phyloP scores from a whole-genome alignment of 2,888 invertebrate genomes.

The Rugalucina vietnamica region DNA sequence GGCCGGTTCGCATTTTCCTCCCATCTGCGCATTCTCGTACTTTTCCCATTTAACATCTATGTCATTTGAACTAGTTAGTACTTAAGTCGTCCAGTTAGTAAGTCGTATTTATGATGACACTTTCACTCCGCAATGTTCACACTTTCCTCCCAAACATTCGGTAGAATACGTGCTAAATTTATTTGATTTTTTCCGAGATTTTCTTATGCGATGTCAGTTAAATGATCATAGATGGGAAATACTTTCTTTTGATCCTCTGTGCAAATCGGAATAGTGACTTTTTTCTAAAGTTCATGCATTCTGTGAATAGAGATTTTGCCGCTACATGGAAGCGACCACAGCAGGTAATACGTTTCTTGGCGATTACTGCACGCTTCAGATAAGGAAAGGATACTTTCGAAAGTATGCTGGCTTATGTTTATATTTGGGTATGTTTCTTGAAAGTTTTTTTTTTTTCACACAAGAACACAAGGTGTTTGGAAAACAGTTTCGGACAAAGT shows the following conservation, averaged over 20 bases:
- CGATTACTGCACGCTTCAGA: conserved; percentile 10
- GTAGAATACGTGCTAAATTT: not conserved
- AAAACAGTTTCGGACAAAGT: conserved; percentile 27
- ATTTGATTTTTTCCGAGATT: not conserved
- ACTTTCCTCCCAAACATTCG: not conserved
- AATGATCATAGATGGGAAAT: not conserved
- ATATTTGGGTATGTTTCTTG: conserved; percentile 24
- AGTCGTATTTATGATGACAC: not conserved
- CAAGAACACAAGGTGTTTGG: conserved; percentile 19
- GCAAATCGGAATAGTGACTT: too few relatives aligned
- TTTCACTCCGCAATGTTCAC: conserved; percentile 3
- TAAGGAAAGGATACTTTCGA: conserved; percentile 38
- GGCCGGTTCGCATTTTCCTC: conserved; percentile 11
- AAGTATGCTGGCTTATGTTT: conserved; percentile 32
- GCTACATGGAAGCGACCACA: conserved; percentile 33
- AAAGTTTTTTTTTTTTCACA: conserved; percentile 39
- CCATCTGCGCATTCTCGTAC: not conserved
- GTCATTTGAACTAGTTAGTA: not conserved
- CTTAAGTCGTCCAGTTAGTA: too few relatives aligned
- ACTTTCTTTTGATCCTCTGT: not conserved
- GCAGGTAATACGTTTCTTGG: conserved; percentile 30
- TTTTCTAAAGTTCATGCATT: conserved; percentile 32
- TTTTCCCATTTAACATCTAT: conserved; percentile 9
- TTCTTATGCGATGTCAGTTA: conserved; percentile 8
- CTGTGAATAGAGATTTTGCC: conserved; percentile 22